A percentile compares a stretch with the other conserved stretches of the same genome.
phyloP scores from a whole-genome alignment of 2,888 invertebrate species.

The Hipparchia semele region DNA sequence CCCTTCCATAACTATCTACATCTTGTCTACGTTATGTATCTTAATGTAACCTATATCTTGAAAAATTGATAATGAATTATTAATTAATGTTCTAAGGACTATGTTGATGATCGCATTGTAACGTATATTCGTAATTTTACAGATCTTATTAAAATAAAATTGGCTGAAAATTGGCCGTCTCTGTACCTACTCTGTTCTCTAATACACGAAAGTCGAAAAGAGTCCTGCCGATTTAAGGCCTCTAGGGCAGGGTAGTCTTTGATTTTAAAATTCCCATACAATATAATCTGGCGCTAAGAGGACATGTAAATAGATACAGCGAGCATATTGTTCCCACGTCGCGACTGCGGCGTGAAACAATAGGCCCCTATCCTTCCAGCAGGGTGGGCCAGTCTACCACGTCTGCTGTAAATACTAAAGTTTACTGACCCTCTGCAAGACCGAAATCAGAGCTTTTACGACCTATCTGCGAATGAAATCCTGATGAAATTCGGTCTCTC shows the following conservation, averaged over 20 bases:
- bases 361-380: constrained; percentile 68
- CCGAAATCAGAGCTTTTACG: background rate
- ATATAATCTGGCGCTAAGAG: constrained; percentile 34
- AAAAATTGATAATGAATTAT: no score
- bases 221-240: background rate
- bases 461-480: background rate
- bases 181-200: background rate
- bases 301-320: constrained; percentile 39
- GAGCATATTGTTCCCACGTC: constrained; percentile 64
- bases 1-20: no score
- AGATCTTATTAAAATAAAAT: no score
- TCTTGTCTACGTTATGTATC: no score
- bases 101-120: no score
- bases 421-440: constrained; percentile 14
- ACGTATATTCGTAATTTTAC: no score
- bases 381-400: constrained; percentile 58
- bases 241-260: background rate
- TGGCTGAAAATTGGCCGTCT: no score
- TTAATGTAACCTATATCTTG: no score
- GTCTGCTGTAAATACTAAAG: constrained; percentile 18
- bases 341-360: constrained; percentile 62
- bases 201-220: background rate
- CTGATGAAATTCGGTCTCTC: background rate
- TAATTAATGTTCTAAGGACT: no score
- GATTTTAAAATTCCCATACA: constrained; percentile 6